phyloP scores from a whole-genome alignment of 1,140 invertebrate species.

The Bombus pascuorum region DNA sequence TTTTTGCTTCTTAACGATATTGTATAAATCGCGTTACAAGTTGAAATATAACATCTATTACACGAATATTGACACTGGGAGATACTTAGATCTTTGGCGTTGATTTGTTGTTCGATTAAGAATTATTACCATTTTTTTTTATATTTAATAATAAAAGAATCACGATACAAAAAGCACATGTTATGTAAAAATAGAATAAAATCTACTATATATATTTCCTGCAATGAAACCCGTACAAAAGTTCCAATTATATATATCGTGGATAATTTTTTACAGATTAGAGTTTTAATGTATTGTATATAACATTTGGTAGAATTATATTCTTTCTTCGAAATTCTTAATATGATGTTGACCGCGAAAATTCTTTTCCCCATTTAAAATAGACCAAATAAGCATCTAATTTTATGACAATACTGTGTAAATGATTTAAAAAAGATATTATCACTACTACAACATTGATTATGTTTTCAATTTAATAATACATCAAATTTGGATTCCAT shows the following conservation, averaged over 20 bases:
- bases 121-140: slow-evolving; percentile 3
- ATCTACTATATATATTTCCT: slow-evolving; percentile 25
- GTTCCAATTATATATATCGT: slow-evolving; percentile 8
- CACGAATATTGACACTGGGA: slow-evolving; percentile 49
- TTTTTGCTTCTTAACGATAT: slow-evolving; percentile 9
- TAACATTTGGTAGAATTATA: slow-evolving; percentile 35
- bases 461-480: slow-evolving; percentile 24
- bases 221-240: slow-evolving; percentile 16
- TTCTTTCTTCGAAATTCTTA: slow-evolving; percentile 16
- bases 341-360: not conserved
- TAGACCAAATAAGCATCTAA: slow-evolving; percentile 19
- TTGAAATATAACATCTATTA: slow-evolving; percentile 42
- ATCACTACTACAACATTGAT: slow-evolving; percentile 9
- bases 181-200: slow-evolving; percentile 58
- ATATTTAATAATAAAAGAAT: slow-evolving; percentile 32
- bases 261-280: slow-evolving; percentile 22
- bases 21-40: slow-evolving; percentile 21
- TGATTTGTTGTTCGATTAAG: slow-evolving; percentile 11
- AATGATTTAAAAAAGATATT: slow-evolving; percentile 3
- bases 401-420: slow-evolving; percentile 33
- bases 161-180: slow-evolving; percentile 41
- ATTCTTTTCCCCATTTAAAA: not conserved
- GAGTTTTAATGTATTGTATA: slow-evolving; percentile 14
- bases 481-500: slow-evolving; percentile 29
- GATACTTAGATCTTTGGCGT: slow-evolving; percentile 25